Evolutionary conservation across 2,113 vertebrate genomes (phyloP).

Genomic region (Callipepla squamata): DNA sequence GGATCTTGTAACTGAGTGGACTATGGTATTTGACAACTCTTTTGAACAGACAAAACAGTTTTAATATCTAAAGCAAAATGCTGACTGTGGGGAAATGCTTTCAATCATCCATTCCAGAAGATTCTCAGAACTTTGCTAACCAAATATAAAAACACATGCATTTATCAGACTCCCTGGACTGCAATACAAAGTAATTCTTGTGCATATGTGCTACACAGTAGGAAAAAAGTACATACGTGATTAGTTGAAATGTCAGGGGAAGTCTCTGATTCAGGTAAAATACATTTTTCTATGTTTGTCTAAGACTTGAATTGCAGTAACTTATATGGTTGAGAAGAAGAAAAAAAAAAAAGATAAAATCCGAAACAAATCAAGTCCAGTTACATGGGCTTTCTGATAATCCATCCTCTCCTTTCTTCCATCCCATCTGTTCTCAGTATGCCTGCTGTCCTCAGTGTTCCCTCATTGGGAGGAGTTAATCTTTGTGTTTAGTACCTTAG

Average conservation of each 20-base stretch:
- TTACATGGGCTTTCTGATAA: not conserved
- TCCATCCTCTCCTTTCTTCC: not conserved
- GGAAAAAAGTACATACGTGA: not conserved
- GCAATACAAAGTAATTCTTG: not conserved
- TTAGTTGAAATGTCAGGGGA: not conserved
- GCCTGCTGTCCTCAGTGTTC: not conserved
- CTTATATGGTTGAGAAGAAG: not conserved
- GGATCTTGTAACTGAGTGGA: not conserved
- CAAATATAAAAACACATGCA: not conserved
- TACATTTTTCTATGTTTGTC: not conserved
- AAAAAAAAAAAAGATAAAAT: not conserved
- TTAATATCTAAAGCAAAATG: too few species aligned
- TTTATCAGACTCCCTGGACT: not conserved
- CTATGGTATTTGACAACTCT: not conserved
- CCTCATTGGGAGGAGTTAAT: not conserved
- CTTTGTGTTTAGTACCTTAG: not conserved
- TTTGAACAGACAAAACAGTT: not conserved
- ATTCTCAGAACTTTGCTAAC: not conserved
- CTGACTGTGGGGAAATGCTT: not conserved
- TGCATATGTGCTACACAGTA: not conserved
- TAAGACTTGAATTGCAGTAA: not conserved
- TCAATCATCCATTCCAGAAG: not conserved
- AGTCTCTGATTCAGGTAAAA: not conserved
- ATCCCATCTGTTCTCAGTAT: not conserved
- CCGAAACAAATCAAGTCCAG: not conserved